Evolutionary conservation across 2,797 vertebrate genomes (phyloP).

Genomic region (Nyctalus aviator): DNA sequence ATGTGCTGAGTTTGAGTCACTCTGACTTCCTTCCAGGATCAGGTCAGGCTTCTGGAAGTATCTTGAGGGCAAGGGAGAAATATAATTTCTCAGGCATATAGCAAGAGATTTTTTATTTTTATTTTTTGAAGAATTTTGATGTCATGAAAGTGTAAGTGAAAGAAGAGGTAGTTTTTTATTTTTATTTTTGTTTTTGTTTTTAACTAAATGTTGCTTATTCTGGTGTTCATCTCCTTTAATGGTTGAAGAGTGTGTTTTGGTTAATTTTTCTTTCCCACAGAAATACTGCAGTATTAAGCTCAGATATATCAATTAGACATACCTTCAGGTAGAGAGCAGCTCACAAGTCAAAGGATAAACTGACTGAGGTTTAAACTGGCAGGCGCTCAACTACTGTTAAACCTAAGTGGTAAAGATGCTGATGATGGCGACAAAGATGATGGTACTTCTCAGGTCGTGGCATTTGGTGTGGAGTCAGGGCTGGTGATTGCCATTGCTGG

Average conservation of each 20-base stretch:
- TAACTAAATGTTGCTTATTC: not conserved
- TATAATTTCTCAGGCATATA: not conserved
- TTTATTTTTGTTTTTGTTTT: not conserved
- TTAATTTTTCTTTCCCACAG: conserved; percentile 1
- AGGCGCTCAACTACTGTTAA: not conserved
- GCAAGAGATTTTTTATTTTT: not conserved
- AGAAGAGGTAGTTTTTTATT: not conserved
- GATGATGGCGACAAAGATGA: not conserved
- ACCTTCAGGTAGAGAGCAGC: not conserved
- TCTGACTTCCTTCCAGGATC: not conserved
- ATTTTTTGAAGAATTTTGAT: conserved; percentile 42
- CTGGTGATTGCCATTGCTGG: not conserved
- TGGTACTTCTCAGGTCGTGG: not conserved
- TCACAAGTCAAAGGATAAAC: not conserved
- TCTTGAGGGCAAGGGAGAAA: not conserved
- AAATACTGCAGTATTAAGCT: not conserved
- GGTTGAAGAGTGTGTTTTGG: not conserved
- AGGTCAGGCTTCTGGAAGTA: not conserved
- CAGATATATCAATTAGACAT: not conserved
- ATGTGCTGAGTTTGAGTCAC: not conserved
- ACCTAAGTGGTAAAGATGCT: not conserved
- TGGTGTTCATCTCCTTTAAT: not conserved
- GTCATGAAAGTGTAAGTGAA: not conserved
- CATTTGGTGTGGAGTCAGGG: not conserved
- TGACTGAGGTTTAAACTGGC: not conserved